Base-by-base conservation (phyloP, 1,140 invertebrate species). In the Bombus cullumanus region DNA sequence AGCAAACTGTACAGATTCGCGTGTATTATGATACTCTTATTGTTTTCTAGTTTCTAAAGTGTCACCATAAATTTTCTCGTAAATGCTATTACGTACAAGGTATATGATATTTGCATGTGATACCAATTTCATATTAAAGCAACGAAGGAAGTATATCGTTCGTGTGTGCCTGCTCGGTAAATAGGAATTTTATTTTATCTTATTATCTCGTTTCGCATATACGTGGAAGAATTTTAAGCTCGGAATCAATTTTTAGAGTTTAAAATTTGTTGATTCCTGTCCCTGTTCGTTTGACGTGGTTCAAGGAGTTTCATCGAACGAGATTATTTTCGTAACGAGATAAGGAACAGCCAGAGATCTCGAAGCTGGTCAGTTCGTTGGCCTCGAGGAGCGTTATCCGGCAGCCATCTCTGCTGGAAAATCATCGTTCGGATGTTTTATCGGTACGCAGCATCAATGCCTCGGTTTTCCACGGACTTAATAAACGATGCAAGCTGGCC, bases 321-420 rank as follows among this genome's bases (percentile, higher is more conserved):
- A 87, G 84, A 90, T 88, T 85, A 91, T 90, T 91, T 87, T 83
- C 43, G 83, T 71, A 41, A 39, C 41, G n/a, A 64, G 83, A 85
- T 81, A 79, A 85, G 64, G 37, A 76, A 57, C 18, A 77, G 39
- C n/a, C 15, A 12, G 31, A 39, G 39, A 31, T 68, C 39, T 80
- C 31, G 31, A 22, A 37, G 10, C 78, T 12, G 12, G 39, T 4
- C 47, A 10, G 39, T 66, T 18, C 81, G n/a, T 53, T 34, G 59
- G 62, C 47, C 66, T n/a, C n/a, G 22, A 15, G 34, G 6, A 1
- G 8, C 8, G 53, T 64, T 85, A 85, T 85, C 83, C 31, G 10
- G 8, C 15, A 2, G 31, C 18, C 57, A 85, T 85, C 68, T 72
- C 34, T 25, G 37, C n/a, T 59, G 71, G 75, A 84, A 84, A 84